Evolutionary conservation across 2,888 invertebrate genomes (phyloP).

Genomic region (Caenorhabditis sp.): DNA sequence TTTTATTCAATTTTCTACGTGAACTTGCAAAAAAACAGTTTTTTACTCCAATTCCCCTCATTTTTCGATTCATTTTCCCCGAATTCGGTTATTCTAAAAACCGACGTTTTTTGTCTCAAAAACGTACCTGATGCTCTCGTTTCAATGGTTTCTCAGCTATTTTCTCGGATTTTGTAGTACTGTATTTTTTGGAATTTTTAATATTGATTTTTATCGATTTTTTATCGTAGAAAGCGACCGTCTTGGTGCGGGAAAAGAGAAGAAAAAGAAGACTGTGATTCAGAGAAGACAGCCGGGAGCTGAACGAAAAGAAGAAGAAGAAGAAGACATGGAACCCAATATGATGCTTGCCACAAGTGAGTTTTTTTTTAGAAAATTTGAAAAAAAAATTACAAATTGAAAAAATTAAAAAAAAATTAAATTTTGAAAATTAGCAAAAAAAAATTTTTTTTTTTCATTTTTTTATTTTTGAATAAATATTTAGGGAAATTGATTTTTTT

Average conservation of each 20-base stretch:
- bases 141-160: slow-evolving; percentile 44
- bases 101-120: neutral
- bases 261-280: neutral
- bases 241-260: slow-evolving; percentile 36
- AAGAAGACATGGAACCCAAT: slow-evolving; percentile 71
- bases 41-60: neutral
- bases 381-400: neutral
- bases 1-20: slow-evolving; percentile 1
- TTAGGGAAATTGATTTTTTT: too few species aligned
- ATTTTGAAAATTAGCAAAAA: neutral
- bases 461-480: too few species aligned
- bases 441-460: neutral
- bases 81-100: neutral
- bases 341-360: slow-evolving; percentile 71
- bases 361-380: slow-evolving; percentile 15
- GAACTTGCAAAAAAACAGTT: too few species aligned
- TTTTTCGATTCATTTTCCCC: slow-evolving; percentile 1
- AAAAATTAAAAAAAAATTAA: neutral
- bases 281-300: neutral
- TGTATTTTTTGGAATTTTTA: neutral
- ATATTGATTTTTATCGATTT: neutral
- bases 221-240: slow-evolving; percentile 30
- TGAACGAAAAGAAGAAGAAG: neutral
- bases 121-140: slow-evolving; percentile 12
- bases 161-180: slow-evolving; percentile 55